Evolutionary conservation across 2,113 vertebrate genomes (phyloP).

Genomic region (Heteronetta atricapilla): DNA sequence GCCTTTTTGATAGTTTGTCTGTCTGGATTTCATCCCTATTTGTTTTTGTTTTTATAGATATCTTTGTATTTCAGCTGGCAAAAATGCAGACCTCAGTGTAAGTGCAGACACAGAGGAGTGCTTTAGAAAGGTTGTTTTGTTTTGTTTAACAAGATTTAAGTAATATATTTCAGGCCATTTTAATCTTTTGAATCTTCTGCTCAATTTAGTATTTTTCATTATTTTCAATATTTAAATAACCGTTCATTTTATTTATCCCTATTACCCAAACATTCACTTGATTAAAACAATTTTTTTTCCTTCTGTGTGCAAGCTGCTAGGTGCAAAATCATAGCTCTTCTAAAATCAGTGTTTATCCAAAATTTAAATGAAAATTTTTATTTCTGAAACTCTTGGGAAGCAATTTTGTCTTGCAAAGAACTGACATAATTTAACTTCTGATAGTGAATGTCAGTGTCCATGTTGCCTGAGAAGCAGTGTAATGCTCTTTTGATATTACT

Average conservation of each 20-base stretch:
- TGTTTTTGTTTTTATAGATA: background rate
- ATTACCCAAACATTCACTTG: background rate
- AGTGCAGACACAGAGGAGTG: background rate
- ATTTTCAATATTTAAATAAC: background rate
- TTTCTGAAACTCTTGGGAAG: background rate
- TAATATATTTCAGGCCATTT: background rate
- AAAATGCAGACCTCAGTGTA: background rate
- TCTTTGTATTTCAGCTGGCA: background rate
- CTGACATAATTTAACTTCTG: background rate
- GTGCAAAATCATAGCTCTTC: background rate
- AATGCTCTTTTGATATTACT: conserved; percentile 3
- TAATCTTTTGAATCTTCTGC: background rate
- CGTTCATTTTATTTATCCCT: background rate
- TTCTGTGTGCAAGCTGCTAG: background rate
- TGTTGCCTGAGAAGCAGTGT: background rate
- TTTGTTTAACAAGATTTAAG: background rate
- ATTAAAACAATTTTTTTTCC: background rate
- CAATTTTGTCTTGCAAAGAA: background rate
- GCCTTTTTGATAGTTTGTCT: background rate
- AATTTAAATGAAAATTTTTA: background rate
- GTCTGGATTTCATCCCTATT: background rate
- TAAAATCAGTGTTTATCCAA: background rate
- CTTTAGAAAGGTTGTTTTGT: background rate
- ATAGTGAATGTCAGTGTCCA: background rate
- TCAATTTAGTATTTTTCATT: background rate